Evolutionary conservation across 2,113 vertebrate genomes (phyloP).

Genomic region (Serinus canaria): DNA sequence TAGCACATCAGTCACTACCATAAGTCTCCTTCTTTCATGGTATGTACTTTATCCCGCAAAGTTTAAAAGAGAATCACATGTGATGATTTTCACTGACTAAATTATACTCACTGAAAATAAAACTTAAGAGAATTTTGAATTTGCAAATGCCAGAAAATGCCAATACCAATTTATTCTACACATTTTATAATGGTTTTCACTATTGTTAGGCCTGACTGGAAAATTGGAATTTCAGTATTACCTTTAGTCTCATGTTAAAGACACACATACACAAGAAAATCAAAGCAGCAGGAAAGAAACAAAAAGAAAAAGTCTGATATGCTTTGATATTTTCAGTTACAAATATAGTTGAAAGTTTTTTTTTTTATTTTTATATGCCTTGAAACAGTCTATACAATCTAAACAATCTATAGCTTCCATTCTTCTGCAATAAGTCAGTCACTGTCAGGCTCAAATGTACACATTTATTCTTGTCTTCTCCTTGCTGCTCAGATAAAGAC

Average conservation of each 20-base stretch:
- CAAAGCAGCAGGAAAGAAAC: neutral
- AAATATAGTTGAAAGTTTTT: neutral
- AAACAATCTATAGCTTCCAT: neutral
- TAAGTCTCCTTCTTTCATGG: neutral
- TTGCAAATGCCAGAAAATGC: neutral
- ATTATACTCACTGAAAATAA: neutral
- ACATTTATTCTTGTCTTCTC: neutral
- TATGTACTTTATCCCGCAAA: neutral
- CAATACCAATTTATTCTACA: neutral
- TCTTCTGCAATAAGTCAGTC: neutral
- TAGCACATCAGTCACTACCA: neutral
- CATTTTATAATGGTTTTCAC: neutral
- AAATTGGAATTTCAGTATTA: neutral
- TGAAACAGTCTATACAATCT: neutral
- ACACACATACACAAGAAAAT: neutral
- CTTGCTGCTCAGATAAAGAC: neutral
- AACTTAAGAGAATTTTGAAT: neutral
- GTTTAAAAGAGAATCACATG: neutral
- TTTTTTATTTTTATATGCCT: neutral
- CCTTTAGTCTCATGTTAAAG: neutral
- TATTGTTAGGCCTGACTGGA: neutral
- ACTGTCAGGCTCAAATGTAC: neutral
- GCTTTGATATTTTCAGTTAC: neutral
- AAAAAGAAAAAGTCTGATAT: neutral
- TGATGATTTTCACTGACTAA: neutral